phyloP scores from a whole-genome alignment of 2,888 invertebrate species.

The Drosophila engyochracea region DNA sequence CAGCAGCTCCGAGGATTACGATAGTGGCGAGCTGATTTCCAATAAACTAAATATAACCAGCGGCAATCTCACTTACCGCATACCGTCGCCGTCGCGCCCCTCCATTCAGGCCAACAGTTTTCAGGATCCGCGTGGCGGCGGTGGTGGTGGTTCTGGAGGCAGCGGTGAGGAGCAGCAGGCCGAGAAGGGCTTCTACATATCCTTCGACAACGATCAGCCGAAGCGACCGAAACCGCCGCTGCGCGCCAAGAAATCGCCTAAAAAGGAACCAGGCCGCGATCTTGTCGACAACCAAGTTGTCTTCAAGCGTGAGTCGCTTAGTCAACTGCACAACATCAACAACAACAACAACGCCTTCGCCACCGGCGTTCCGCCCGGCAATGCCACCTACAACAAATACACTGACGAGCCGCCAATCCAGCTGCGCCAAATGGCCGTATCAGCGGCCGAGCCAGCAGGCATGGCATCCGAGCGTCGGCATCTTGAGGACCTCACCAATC shows the following conservation, averaged over 20 bases:
- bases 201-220: constrained; percentile 95
- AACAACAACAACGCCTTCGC: constrained; percentile 85
- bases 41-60: constrained; percentile 92
- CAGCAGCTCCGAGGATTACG: constrained; percentile 87
- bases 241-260: constrained; percentile 91
- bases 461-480: constrained; percentile 73
- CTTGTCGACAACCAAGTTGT: constrained; percentile 78
- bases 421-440: constrained; percentile 75
- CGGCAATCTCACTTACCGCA: constrained; percentile 94
- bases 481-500: constrained; percentile 81
- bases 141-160: constrained; percentile 60
- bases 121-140: constrained; percentile 86
- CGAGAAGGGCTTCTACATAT: constrained; percentile 96
- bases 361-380: constrained; percentile 60
- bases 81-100: constrained; percentile 94
- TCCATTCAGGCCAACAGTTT: constrained; percentile 90
- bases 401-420: constrained; percentile 83
- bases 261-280: constrained; percentile 88
- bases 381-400: constrained; percentile 84
- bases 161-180: constrained; percentile 85
- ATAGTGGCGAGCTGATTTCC: constrained; percentile 74
- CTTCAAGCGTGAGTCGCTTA: constrained; percentile 80
- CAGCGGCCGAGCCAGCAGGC: constrained; percentile 44
- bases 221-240: constrained; percentile 95
- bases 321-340: constrained; percentile 86